phyloP scores from a whole-genome alignment of 35 echinoderm and acorn worm species.

The Anneissia japonica region DNA sequence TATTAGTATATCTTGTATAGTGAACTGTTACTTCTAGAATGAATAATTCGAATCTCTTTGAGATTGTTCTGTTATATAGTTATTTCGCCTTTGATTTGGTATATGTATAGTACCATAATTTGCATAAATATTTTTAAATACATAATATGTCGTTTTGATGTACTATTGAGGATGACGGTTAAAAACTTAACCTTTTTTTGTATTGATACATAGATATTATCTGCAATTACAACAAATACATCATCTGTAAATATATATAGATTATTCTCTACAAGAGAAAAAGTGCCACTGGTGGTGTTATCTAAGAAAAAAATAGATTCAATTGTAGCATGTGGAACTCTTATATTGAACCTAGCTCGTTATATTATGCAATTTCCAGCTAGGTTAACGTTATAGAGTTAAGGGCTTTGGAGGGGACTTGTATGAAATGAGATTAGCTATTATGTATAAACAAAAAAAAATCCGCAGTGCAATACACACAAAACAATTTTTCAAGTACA shows the following conservation, averaged over 20 bases:
- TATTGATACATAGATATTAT: not conserved
- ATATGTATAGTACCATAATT: not conserved
- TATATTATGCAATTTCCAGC: not conserved
- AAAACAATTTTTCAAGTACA: no score
- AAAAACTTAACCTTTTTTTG: not conserved
- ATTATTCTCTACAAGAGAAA: not conserved
- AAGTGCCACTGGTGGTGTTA: not conserved
- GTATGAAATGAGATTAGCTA: no score
- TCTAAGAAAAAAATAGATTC: not conserved
- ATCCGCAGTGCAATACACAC: not conserved
- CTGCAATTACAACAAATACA: not conserved
- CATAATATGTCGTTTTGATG: slow-evolving; percentile 1
- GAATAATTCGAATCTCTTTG: not conserved
- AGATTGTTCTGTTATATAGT: no score
- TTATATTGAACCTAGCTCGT: not conserved
- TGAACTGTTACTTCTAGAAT: not conserved
- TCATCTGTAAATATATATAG: not conserved
- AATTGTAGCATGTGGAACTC: not conserved
- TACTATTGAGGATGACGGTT: not conserved
- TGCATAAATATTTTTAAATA: not conserved
- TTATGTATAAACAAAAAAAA: not conserved
- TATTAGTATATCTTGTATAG: not conserved
- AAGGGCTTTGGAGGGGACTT: not conserved
- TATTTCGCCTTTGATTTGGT: not conserved
- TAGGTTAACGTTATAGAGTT: not conserved